Conservation (phyloP, 2,888 invertebrate species). For the Euplexia lucipara region DNA sequence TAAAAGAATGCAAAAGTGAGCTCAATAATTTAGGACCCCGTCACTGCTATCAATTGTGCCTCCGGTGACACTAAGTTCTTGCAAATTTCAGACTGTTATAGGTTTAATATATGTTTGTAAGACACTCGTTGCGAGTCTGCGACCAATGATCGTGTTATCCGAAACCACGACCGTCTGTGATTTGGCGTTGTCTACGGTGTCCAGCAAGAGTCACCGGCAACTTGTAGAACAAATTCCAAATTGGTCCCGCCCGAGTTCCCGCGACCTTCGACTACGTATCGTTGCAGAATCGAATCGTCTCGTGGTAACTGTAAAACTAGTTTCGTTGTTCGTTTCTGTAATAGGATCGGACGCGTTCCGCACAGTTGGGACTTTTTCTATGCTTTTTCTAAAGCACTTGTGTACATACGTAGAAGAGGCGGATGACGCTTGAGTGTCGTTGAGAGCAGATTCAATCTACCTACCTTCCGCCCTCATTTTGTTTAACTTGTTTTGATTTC, state of each 20-base stretch:
- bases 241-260: conserved; percentile 82
- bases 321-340: conserved; percentile 83
- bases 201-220: conserved; percentile 57
- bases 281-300: conserved; percentile 84
- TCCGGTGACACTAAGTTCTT: conserved; percentile 7
- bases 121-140: conserved; percentile 25
- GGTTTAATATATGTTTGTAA: background rate
- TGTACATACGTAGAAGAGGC: conserved; percentile 59
- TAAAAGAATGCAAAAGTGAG: too few species aligned
- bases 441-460: conserved; percentile 65
- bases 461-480: conserved; percentile 70
- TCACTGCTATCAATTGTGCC: too few species aligned
- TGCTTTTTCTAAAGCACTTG: conserved; percentile 78
- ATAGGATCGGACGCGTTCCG: conserved; percentile 83
- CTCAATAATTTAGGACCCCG: too few species aligned
- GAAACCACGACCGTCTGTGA: conserved; percentile 49
- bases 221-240: conserved; percentile 81
- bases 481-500: conserved; percentile 60
- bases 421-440: conserved; percentile 59
- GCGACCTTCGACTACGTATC: conserved; percentile 85
- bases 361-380: conserved; percentile 74
- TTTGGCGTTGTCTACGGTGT: conserved; percentile 47
- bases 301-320: conserved; percentile 87
- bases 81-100: conserved; percentile 19
- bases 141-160: conserved; percentile 59